Evolutionary conservation across 2,888 invertebrate genomes (phyloP), one percentile per base, ranked within the genome.

Genomic region (Neria commutata): DNA sequence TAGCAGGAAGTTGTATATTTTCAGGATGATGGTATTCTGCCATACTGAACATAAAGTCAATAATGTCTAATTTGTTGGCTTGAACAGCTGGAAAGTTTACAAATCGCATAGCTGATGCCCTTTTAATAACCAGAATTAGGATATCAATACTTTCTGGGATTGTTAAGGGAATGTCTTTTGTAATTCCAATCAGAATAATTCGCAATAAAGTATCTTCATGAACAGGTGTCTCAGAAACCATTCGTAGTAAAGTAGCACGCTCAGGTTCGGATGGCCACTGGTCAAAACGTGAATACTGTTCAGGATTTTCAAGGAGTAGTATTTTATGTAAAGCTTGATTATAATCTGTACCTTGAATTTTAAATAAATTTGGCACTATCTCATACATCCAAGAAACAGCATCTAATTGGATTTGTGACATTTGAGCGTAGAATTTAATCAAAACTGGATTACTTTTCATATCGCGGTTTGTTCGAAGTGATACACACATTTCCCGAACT

Each of bases 241-340:
- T 83, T 23, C 95, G 85, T 74, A 94, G 85, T 55, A 91, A 87
- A 47, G 89, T 81, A 25, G 88, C 87, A 66, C 96, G 86, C 72
- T 98, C 97, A 8, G 89, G 88, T 81, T 98, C 98, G 0, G 93
- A 90, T 1, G 95, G 95, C 94, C 96, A 97, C 80, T 91, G 91
- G 81, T 91, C 91, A 62, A 88, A 84, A 79, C 92, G 92, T 73
- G 89, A 90, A 83, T 94, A 94, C 59, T 89, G 87, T 63, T 94
- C 94, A 0, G 88, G 86, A 57, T 87, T 86, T 68, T 93, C 93
- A 63, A 93, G 84, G 64, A 94, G 85, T 76, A 93, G 85, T 71
- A 91, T 85, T 84, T 94, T 94, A 67, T 92, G 89, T 53, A 94
- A 81, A 1, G 89, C 89, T 70, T 90, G 90, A 67, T 89, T 86